These are phyloP conservation scores for Axis porcinus DNA, from an alignment of 2,113 vertebrate species.

Conservation along the genomic window DNA sequence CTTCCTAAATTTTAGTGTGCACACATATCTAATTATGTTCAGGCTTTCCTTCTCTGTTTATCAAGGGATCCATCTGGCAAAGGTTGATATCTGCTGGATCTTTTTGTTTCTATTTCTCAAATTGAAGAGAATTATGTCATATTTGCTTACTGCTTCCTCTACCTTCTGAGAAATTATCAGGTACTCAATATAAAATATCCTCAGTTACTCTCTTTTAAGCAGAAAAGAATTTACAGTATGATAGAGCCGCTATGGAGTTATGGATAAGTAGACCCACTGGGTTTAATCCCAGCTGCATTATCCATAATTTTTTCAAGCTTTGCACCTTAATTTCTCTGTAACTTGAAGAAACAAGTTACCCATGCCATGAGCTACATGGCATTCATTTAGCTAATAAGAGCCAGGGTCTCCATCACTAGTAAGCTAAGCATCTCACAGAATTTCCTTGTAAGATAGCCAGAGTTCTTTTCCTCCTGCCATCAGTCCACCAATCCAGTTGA, in stretches of 20 bases:
- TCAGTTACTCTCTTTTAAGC: not conserved
- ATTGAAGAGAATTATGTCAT: constrained; percentile 1
- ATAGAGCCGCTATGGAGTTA: not conserved
- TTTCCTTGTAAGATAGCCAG: not conserved
- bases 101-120: not conserved
- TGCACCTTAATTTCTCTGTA: not conserved
- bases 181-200: constrained; percentile 6
- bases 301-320: not conserved
- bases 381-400: not conserved
- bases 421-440: not conserved
- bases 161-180: not conserved
- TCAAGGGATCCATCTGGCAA: not conserved
- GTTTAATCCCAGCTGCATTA: not conserved
- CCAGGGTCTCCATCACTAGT: not conserved
- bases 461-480: not conserved
- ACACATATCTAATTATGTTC: not conserved
- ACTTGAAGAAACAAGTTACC: not conserved
- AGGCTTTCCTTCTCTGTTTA: not conserved
- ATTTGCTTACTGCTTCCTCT: not conserved
- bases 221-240: not conserved
- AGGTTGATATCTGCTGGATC: not conserved
- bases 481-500: not conserved
- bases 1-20: not conserved
- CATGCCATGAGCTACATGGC: not conserved
- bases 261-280: not conserved